Evolutionary conservation across 2,797 vertebrate species (phyloP).

Genomic region (Scyliorhinus canicula): DNA sequence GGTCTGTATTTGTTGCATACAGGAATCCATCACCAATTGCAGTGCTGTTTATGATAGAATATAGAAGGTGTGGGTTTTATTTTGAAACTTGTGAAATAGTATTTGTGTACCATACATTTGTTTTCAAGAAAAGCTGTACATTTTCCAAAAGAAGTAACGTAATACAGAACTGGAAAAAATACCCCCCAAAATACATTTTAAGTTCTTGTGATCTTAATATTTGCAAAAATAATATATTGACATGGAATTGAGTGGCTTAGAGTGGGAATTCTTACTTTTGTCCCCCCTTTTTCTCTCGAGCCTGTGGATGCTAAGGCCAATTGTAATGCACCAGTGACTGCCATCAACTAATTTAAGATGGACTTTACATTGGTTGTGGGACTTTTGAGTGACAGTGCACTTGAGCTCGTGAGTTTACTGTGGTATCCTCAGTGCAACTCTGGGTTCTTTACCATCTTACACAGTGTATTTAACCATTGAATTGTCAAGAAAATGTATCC

Average conservation of each 20-base stretch:
- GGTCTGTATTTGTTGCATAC: too few species aligned
- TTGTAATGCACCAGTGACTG: not conserved
- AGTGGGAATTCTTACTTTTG: not conserved
- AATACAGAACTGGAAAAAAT: not conserved
- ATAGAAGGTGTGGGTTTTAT: not conserved
- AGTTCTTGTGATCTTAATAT: not conserved
- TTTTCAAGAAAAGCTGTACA: not conserved
- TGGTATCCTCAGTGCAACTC: not conserved
- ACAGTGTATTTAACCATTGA: not conserved
- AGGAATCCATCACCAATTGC: not conserved
- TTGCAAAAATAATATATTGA: not conserved
- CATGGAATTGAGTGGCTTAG: not conserved
- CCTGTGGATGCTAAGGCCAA: not conserved
- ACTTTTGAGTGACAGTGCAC: not conserved
- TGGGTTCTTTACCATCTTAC: not conserved
- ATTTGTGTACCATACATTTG: not conserved
- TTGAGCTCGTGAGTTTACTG: not conserved
- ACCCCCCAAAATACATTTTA: not conserved
- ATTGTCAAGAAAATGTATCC: not conserved
- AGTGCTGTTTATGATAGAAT: not conserved
- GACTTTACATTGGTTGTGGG: not conserved
- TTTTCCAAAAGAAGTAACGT: not conserved
- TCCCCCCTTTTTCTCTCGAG: not conserved
- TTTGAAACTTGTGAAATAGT: not conserved
- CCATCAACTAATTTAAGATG: not conserved